Base-by-base conservation (phyloP, 2,888 invertebrate genomes). In the Drosophila setosimentum region DNA sequence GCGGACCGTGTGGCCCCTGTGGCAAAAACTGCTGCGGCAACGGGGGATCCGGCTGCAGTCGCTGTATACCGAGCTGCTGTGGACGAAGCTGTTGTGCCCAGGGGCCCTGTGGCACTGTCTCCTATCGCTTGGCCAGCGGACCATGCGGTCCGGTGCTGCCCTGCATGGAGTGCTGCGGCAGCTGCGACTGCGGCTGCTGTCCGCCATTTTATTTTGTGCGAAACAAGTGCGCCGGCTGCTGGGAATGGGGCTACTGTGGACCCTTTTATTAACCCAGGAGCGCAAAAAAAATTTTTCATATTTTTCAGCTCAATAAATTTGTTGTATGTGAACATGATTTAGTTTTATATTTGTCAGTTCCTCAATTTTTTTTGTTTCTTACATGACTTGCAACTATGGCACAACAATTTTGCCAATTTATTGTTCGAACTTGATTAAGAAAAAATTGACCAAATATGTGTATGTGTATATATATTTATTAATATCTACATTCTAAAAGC, bases 171-270 rank as follows among this genome's bases (percentile, higher is more conserved):
- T 72, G 35, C 45, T 53, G 57, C 27, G 80, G 80, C 30, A 66
- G 82, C 68, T 78, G 81, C 42, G 6, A 33, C 53, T 51, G 71
- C 57, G 54, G 71, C 54, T 73, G 73, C 50, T 70, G 69, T 48
- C 80, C 83, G 21, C 83, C 89, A n/a, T 87, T 90, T 53, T 80
- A 83, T 32, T 88, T 54, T 58, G 80, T 68, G 51, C 51, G 67
- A 53, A 80, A 90, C 61, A 76, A 33, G 5, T 87, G 87, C 62
- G 64, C 62, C 42, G 55, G 71, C 72, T 86, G 89, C 73, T 77
- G 63, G 60, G 90, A 90, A 68, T 83, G 87, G 78, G 87, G 89
- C 58, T 68, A 76, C 60, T 86, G 65, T 32, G 90, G 90, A n/a
- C 86, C 90, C 21, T 70, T 55, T 29, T 88, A 90, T 55, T 87